Conservation (phyloP, 2,888 invertebrate species). For the Punctoribates punctum region DNA sequence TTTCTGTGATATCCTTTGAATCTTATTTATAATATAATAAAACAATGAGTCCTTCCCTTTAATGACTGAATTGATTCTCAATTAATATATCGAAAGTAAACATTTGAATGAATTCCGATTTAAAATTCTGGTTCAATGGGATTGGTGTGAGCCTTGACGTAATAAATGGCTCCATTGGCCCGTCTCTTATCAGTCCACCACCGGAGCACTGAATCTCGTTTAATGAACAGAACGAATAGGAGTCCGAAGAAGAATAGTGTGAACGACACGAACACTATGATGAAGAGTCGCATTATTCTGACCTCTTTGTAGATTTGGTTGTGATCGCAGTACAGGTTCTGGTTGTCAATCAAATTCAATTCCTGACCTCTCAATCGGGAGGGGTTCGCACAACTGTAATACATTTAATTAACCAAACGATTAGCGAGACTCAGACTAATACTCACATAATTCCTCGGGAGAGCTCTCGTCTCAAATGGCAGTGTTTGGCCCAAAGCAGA, state of each 20-base stretch:
- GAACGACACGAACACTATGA: conserved; percentile 36
- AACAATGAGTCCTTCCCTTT: too few relatives aligned
- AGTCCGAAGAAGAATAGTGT: conserved; percentile 37
- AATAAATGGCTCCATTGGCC: conserved; percentile 40
- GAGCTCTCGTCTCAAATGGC: conserved; percentile 34
- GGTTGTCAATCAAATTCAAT: background rate
- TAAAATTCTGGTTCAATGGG: conserved; percentile 9
- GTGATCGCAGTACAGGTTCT: conserved; percentile 29
- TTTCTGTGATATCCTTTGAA: too few relatives aligned
- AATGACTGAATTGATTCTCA: too few relatives aligned
- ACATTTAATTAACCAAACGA: too few relatives aligned
- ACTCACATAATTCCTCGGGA: conserved; percentile 30
- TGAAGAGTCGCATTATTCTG: conserved; percentile 26
- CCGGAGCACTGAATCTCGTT: conserved; percentile 33
- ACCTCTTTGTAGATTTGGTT: background rate
- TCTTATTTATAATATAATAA: too few relatives aligned
- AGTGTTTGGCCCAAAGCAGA: conserved; percentile 45
- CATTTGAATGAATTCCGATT: background rate
- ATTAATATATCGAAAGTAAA: too few relatives aligned
- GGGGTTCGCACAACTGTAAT: conserved; percentile 36
- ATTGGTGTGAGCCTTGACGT: conserved; percentile 42
- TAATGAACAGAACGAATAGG: conserved; percentile 35
- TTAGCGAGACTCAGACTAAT: too few relatives aligned
- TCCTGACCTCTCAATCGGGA: conserved; percentile 29
- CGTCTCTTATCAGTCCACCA: conserved; percentile 25